Conservation (phyloP, 1,140 invertebrate species). For the Bathynomus jamesi region DNA sequence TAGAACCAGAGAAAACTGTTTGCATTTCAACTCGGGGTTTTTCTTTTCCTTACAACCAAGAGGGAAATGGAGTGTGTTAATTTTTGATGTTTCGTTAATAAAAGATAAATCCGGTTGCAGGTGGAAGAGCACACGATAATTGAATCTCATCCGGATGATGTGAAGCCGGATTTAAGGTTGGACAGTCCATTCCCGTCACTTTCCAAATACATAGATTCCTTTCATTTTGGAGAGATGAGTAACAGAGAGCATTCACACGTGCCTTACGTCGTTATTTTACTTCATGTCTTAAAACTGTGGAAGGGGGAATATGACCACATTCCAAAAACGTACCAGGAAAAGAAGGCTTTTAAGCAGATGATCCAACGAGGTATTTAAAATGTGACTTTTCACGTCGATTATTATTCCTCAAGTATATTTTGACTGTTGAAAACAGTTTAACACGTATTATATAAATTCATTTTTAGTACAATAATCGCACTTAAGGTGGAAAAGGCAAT, state of each 20-base stretch:
- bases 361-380: neutral
- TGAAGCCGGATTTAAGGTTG: constrained; percentile 75
- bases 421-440: too few species aligned
- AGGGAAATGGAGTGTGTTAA: too few species aligned
- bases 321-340: neutral
- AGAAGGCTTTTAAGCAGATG: neutral
- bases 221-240: constrained; percentile 64
- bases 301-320: neutral
- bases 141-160: constrained; percentile 90
- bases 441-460: too few species aligned
- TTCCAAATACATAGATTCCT: constrained; percentile 61
- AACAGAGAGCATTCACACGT: constrained; percentile 82
- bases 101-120: too few species aligned
- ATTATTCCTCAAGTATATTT: too few species aligned
- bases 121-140: constrained; percentile 74
- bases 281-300: neutral
- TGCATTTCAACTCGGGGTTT: too few species aligned
- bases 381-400: too few species aligned
- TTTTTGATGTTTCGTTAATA: too few species aligned
- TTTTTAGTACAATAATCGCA: too few species aligned
- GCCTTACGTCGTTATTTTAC: constrained; percentile 75
- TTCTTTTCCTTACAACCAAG: too few species aligned
- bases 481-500: too few species aligned
- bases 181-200: constrained; percentile 76
- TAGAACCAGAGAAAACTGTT: too few species aligned